Evolutionary conservation across 2,797 vertebrate genomes (phyloP), one percentile per base, ranked within the genome.

Genomic region (Ceryle rudis): DNA sequence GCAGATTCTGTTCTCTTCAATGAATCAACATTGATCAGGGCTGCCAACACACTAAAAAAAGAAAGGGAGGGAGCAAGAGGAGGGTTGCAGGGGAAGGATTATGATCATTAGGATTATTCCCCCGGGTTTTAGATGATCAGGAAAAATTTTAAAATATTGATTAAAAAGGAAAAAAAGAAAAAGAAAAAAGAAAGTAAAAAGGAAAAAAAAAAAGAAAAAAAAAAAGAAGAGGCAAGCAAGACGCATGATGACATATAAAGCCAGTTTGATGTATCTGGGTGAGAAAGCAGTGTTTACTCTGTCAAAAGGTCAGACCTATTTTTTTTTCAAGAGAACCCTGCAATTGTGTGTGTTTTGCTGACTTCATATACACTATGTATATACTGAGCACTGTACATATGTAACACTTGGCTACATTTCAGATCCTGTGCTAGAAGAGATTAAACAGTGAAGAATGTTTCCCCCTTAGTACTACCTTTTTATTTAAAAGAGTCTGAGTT

Each of bases 11-110:
- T 94, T 94, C 93, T 91, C 90, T 96, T 78, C 95, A 88, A 95
- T 97, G 97, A 98, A 96, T 97, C 96, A 97, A 93, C 91, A 93
- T 81, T 92, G 96, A 97, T 95, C 92, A 80, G 73, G 93, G 81
- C 90, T 97, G 96, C 96, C 97, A 97, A 91, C 86, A 93, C 0
- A 2, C 81, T 87, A 65, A 92, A 92, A 96, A 90, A 91, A 88
- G 90, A 90, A 92, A 73, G 23, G 54, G 60, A 90, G 33, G 44
- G 72, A 93, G 70, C 25, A 75, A 57, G 74, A 92, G 46, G n/a
- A 65, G 33, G 23, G 51, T 74, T 78, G 29, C 69, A 67, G 31
- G 19, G 73, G 77, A 91, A 83, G 74, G 85, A 94, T 95, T 91
- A 80, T 52, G 77, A 91, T 92, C 71, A 61, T 94, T 95, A 95